Evolutionary conservation across 2,113 vertebrate genomes (phyloP).

Genomic region (Pluvianellus socialis): DNA sequence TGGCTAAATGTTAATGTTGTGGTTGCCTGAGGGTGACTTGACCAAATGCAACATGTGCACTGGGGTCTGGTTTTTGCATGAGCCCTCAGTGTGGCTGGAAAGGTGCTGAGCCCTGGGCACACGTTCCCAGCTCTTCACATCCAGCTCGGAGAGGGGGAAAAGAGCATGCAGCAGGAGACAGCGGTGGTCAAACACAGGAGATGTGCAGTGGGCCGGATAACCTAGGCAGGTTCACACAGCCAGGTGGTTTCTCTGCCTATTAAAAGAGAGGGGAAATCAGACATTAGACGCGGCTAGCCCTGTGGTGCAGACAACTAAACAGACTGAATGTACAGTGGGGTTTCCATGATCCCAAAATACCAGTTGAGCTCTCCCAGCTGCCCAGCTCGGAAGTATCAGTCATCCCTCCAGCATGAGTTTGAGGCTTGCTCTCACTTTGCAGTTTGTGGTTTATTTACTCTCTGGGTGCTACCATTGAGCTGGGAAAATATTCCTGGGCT

Average conservation of each 20-base stretch:
- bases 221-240: not conserved
- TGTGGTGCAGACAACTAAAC: not conserved
- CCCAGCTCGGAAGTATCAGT: not conserved
- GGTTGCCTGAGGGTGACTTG: not conserved
- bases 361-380: not conserved
- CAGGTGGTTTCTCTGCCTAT: not conserved
- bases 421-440: not conserved
- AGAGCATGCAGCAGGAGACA: not conserved
- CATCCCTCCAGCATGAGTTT: not conserved
- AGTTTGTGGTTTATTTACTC: slow-evolving; percentile 5
- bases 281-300: not conserved
- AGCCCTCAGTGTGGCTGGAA: not conserved
- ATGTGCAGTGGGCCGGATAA: not conserved
- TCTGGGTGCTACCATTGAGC: not conserved
- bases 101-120: not conserved
- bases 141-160: not conserved
- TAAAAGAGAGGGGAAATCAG: not conserved
- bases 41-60: not conserved
- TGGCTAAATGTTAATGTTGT: not conserved
- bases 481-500: not conserved
- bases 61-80: not conserved
- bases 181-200: not conserved
- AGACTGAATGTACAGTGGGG: not conserved
- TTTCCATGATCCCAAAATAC: not conserved
- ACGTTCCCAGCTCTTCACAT: not conserved